A percentile compares a stretch with the other conserved stretches of the same genome.
These are phyloP conservation scores for Athalia circularis DNA, from an alignment of 2,888 invertebrate genomes.

Conservation along the genomic window DNA sequence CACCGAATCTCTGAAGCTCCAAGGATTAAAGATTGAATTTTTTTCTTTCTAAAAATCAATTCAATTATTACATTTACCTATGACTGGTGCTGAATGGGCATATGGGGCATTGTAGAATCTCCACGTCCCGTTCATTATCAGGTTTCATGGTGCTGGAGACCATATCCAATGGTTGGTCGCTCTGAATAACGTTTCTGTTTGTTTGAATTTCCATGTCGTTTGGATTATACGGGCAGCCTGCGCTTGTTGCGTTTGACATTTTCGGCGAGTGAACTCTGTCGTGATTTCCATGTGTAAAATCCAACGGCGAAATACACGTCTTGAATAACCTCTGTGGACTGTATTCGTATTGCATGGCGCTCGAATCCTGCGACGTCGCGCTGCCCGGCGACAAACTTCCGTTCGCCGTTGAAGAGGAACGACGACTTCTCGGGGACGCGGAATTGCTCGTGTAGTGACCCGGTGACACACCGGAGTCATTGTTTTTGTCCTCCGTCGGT, in stretches of 20 bases:
- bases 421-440: slow-evolving; percentile 58
- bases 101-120: slow-evolving; percentile 74
- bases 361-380: slow-evolving; percentile 58
- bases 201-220: too few relatives aligned
- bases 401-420: slow-evolving; percentile 58
- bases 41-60: neutral
- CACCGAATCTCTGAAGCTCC: too few relatives aligned
- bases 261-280: slow-evolving; percentile 5
- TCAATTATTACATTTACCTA: slow-evolving; percentile 61
- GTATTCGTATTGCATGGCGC: slow-evolving; percentile 56
- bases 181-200: slow-evolving; percentile 48
- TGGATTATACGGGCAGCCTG: too few relatives aligned
- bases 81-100: slow-evolving; percentile 74
- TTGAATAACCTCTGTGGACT: slow-evolving; percentile 56
- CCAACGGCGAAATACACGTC: slow-evolving; percentile 25
- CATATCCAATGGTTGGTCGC: slow-evolving; percentile 54
- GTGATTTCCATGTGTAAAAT: slow-evolving; percentile 4
- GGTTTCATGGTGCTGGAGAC: slow-evolving; percentile 52
- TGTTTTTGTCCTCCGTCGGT: slow-evolving; percentile 58
- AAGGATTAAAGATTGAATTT: too few relatives aligned
- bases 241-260: neutral
- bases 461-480: slow-evolving; percentile 70
- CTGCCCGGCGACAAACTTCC: slow-evolving; percentile 61
- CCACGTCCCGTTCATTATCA: slow-evolving; percentile 47
- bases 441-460: slow-evolving; percentile 65